Evolutionary conservation across 1,140 invertebrate genomes (phyloP), one percentile per base, ranked within the genome.

Genomic region (Coboldia fuscipes): DNA sequence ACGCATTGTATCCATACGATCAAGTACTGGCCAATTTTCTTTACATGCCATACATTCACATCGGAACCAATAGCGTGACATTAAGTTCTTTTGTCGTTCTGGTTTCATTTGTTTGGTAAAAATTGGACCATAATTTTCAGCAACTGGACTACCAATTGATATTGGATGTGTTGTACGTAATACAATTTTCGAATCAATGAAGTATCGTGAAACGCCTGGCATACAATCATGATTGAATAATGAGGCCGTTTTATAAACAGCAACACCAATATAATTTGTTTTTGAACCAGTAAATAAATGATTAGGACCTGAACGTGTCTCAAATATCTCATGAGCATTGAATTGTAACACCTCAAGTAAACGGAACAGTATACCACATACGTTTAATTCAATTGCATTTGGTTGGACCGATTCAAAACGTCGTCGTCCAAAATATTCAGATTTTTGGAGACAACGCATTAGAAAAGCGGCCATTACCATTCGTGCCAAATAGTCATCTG

Each of bases 191-290:
- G 69, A 68, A 0, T 77, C 78, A 36, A 68, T 64, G 44, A 82
- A 86, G 47, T 82, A 75, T 68, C 78, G 70, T 2, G 75, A 69
- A 2, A 84, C 70, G 22, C 70, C 68, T 5, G 81, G 81, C 51
- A 80, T 74, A 56, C 84, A 90, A 37, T 84, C 80, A 45, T 89
- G 84, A 54, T 90, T 90, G 50, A 89, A 83, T 28, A 84, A 61
- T 5, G 82, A 75, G 0, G 76, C 73, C 0, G 72, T 74, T 2
- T 75, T 65, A 45, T 85, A 90, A 16, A 89, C 62, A 4, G 67
- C 84, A 3, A 85, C 72, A 1, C 76, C 85, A n/a, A 81, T 51
- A 42, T 73, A 69, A 1, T 61, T 41, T 16, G 62, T 58, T 52
- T 69, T 65, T 27, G 63, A 55, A 24, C 64, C 60, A 27, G 54